phyloP scores from a whole-genome alignment of 1,140 invertebrate genomes.

The Pentalonia nigronervosa region DNA sequence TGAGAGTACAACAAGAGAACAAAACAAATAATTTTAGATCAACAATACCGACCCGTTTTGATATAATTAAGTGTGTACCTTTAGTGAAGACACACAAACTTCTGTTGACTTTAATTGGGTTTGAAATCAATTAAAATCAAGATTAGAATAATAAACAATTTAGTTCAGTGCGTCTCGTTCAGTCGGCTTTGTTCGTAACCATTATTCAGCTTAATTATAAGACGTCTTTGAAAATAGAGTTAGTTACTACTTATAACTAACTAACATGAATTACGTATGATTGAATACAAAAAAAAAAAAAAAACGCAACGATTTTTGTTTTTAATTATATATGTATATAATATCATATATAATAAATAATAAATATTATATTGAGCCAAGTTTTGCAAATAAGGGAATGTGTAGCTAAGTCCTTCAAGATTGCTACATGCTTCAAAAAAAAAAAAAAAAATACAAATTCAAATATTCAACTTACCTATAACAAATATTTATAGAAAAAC shows the following conservation, averaged over 20 bases:
- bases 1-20: neutral
- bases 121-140: conserved; percentile 27
- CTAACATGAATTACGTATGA: neutral
- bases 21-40: conserved; percentile 8
- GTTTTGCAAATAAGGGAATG: neutral
- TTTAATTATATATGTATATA: neutral
- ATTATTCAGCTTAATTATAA: neutral
- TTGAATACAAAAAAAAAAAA: neutral
- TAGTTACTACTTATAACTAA: neutral
- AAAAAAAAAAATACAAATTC: too few species aligned
- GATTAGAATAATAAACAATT: conserved; percentile 19
- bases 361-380: neutral
- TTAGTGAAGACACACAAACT: neutral
- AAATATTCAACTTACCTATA: neutral
- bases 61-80: neutral
- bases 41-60: neutral
- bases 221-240: neutral
- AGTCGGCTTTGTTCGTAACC: neutral
- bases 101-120: conserved; percentile 6
- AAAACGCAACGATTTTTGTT: neutral
- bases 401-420: too few species aligned
- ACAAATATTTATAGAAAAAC: neutral
- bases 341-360: neutral
- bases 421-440: neutral
- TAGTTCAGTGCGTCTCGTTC: neutral